Conservation (phyloP, 2,888 invertebrate genomes). For the Drosophila atripex region DNA sequence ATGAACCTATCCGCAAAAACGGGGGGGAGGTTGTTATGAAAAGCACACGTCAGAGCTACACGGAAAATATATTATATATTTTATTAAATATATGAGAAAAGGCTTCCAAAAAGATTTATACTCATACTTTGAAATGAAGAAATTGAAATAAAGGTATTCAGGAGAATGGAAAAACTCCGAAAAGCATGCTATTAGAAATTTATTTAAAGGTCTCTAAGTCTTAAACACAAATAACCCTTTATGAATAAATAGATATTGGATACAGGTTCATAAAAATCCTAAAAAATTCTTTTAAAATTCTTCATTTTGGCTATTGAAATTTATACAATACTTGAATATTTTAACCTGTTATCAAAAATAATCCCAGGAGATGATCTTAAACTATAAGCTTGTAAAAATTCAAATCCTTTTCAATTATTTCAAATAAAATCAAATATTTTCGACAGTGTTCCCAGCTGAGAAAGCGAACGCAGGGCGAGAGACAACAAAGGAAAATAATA, state of each 20-base stretch:
- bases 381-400: no score
- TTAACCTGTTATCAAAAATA: no score
- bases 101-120: no score
- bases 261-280: no score
- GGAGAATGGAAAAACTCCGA: background rate
- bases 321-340: no score
- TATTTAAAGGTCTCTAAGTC: background rate
- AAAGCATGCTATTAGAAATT: background rate
- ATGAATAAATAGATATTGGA: no score
- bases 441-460: slow-evolving; percentile 35
- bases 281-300: no score
- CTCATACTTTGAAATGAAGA: background rate
- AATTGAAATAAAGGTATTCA: background rate
- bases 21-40: slow-evolving; percentile 2
- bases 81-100: background rate
- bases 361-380: no score
- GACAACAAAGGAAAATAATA: slow-evolving; percentile 74
- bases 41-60: slow-evolving; percentile 10
- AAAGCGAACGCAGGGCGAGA: slow-evolving; percentile 26
- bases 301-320: no score
- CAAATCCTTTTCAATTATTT: background rate
- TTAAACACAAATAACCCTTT: background rate
- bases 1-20: slow-evolving; percentile 16
- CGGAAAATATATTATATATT: background rate
- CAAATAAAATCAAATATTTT: background rate